Conservation (phyloP, 2,888 invertebrate species). For the Erebia epiphron region DNA sequence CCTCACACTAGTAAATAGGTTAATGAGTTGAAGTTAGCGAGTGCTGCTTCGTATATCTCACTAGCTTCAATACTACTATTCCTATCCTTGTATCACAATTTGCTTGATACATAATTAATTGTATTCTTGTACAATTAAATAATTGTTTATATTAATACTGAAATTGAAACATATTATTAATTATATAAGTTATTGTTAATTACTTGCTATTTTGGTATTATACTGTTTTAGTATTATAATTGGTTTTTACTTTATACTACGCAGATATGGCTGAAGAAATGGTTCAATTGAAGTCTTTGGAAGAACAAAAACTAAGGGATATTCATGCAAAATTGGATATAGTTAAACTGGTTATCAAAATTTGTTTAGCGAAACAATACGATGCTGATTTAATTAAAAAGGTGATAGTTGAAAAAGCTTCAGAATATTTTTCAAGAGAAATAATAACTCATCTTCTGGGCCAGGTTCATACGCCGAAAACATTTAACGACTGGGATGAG, state of each 20-base stretch:
- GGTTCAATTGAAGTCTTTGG: neutral
- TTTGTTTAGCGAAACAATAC: neutral
- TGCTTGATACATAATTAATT: no score
- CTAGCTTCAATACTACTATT: no score
- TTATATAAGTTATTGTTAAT: no score
- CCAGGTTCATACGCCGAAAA: neutral
- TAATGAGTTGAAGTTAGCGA: no score
- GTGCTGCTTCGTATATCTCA: no score
- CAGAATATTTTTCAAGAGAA: neutral
- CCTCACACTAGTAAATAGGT: no score
- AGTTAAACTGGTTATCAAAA: neutral
- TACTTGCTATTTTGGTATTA: neutral
- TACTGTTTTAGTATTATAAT: neutral
- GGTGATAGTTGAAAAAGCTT: neutral
- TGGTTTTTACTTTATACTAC: neutral
- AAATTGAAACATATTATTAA: no score
- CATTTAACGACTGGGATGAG: neutral
- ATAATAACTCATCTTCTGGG: neutral
- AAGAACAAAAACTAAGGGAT: neutral
- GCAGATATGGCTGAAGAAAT: slow-evolving; percentile 7
- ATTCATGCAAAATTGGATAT: slow-evolving; percentile 4
- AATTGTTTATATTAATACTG: no score
- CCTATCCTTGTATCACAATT: no score
- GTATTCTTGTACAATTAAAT: no score
- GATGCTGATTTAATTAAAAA: neutral